Evolutionary conservation across 2,888 invertebrate species (phyloP), one percentile per base, ranked within the genome.

Genomic region (Drosophila macrospina): DNA sequence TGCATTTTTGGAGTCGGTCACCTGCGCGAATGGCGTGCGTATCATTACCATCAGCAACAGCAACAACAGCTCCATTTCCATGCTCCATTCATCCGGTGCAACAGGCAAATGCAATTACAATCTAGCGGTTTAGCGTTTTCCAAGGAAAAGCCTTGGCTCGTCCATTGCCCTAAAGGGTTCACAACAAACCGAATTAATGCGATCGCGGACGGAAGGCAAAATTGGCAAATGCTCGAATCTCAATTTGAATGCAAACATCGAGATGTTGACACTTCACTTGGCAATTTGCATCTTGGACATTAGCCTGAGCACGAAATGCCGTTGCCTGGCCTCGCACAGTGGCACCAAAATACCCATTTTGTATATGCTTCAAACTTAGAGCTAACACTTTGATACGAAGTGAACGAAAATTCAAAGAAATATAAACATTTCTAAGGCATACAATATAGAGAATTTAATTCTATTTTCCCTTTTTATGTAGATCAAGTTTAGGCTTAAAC

Each of bases 131-230:
- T 44, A n/a, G 20, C 20, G 64, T 45, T 56, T 37, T 45, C 54
- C 74, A 65, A 75, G 82, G 82, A 77, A 87, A 87, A 82, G 77
- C 83, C 87, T 83, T 87, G 84, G 65, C 52, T 20, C 65, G 86
- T 70, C 26, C 83, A 75, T 61, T 86, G 83, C 68, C 68, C 57
- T 41, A 52, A 52, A 44, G 16, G 42, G 50, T 28, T 32, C 10
- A 13, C 16, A 28, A 20, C 7, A 1, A 8, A 30, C 15, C 15
- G 20, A 41, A 16, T 41, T 5, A 41, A 41, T 41, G 39, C 11
- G 39, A 5, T 5, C 11, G 5, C 0, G 39, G 11, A 6, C 2
- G 6, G 3, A 15, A 13, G n/a, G 30, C n/a, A 48, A 34, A 48
- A 34, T 15, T 24, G 47, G 13, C 51, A 51, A 51, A 39, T 30